Evolutionary conservation across 2,797 vertebrate genomes (phyloP).

Genomic region (Ptychobarbus kaznakovi): DNA sequence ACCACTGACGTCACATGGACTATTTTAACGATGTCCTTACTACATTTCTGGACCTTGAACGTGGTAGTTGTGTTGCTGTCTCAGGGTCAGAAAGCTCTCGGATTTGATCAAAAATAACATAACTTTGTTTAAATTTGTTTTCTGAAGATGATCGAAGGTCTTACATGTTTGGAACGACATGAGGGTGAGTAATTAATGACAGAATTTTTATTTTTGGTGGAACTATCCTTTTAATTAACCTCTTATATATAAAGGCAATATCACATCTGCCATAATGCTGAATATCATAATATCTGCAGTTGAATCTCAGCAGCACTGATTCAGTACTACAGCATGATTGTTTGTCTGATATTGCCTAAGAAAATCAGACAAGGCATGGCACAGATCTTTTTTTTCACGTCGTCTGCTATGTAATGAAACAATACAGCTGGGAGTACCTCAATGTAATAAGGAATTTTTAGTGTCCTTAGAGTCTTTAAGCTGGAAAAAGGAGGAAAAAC

Average conservation of each 20-base stretch:
- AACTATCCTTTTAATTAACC: neutral
- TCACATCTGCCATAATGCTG: neutral
- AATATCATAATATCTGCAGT: neutral
- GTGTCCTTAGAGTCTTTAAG: conserved; percentile 20
- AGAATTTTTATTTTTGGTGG: neutral
- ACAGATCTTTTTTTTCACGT: neutral
- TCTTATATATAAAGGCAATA: neutral
- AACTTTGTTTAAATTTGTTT: neutral
- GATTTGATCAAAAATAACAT: neutral
- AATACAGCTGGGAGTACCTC: conserved; percentile 1
- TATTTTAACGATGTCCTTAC: neutral
- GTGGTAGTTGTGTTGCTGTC: neutral
- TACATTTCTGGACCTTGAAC: neutral
- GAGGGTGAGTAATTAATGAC: neutral
- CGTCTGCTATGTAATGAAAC: conserved; percentile 16
- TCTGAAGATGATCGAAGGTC: neutral
- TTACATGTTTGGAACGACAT: neutral
- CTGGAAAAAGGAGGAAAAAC: conserved; percentile 37
- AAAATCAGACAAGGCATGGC: neutral
- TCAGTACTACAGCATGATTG: neutral
- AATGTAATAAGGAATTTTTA: conserved; percentile 32
- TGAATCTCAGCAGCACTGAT: neutral
- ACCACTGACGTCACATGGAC: neutral
- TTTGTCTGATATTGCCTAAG: conserved; percentile 1
- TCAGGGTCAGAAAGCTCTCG: neutral